Evolutionary conservation across 92 coral and sea anemone genomes (phyloP), one percentile per base, ranked within the genome.

Genomic region (Metridium senile): DNA sequence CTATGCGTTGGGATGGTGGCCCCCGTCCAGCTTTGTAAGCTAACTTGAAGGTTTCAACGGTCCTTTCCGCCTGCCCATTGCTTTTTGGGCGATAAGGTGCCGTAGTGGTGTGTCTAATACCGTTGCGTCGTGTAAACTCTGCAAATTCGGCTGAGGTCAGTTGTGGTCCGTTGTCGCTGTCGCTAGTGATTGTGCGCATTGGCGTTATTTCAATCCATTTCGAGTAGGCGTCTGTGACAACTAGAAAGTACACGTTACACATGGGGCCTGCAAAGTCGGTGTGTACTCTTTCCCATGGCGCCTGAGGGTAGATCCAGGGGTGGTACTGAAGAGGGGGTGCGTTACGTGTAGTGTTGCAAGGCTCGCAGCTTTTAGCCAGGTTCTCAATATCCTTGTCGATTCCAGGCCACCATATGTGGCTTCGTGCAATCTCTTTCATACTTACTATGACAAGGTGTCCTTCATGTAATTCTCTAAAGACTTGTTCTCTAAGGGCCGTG

Each of bases 161-260:
- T 32, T 81, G 80, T 19, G 86, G 80, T 33, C 86, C 80, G n/a
- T 81, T 81, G 67, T 80, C 62, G 34, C 78, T 80, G n/a, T n/a
- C n/a, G n/a, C n/a, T 21, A 11, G 85, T 81, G 9, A 30, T 81
- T 11, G 79, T 72, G 74, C 34, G 81, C 74, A 82, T 74, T 19
- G 70, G 76, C 53, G 28, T 29, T n/a, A 82, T 56, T 22, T 82
- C 79, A 2, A 35, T 20, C 86, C 81, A 82, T 43, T 66, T 82
- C 26, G 81, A 63, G 30, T 20, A 74, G 18, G 81, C 76, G 35
- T 84, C 84, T 17, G 56, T 46, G 7, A 76, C 77, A n/a, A 78
- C 34, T 22, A 84, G 39, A 28, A 71, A 84, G n/a, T 20, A 45
- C 35, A 77, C 2, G 32, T 43, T 65, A 23, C 70, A 27, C 32